Evolutionary conservation across 2,888 invertebrate species (phyloP).

Genomic region (Brachyopa scutellaris): DNA sequence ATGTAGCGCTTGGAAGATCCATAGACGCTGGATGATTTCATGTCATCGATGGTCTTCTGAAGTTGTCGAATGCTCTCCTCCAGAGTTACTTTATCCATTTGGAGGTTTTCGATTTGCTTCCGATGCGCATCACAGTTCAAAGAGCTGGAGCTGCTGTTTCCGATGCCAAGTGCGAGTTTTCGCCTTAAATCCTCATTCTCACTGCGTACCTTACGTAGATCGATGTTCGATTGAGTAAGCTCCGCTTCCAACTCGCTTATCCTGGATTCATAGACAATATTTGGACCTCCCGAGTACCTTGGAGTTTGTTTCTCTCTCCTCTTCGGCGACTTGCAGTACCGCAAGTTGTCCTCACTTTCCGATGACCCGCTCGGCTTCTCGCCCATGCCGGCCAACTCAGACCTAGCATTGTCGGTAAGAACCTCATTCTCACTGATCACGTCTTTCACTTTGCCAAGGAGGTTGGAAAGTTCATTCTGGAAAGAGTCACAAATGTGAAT

Average conservation of each 20-base stretch:
- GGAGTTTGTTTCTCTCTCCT: slow-evolving; percentile 76
- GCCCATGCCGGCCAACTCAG: slow-evolving; percentile 85
- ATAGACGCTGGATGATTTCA: slow-evolving; percentile 85
- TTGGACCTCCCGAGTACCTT: slow-evolving; percentile 87
- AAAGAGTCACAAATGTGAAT: background rate
- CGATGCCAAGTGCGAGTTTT: slow-evolving; percentile 79
- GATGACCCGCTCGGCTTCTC: slow-evolving; percentile 82
- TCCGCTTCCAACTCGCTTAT: slow-evolving; percentile 93
- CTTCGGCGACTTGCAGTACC: slow-evolving; percentile 69
- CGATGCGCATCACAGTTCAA: slow-evolving; percentile 84
- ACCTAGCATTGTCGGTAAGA: slow-evolving; percentile 89
- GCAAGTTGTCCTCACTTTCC: slow-evolving; percentile 82
- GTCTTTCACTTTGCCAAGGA: slow-evolving; percentile 91
- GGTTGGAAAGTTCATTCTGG: slow-evolving; percentile 88
- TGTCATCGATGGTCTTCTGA: slow-evolving; percentile 85
- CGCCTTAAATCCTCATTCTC: slow-evolving; percentile 84
- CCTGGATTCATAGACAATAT: slow-evolving; percentile 91
- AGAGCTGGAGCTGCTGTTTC: slow-evolving; percentile 81
- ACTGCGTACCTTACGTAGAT: slow-evolving; percentile 88
- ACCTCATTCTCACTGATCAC: slow-evolving; percentile 93
- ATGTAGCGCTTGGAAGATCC: slow-evolving; percentile 86
- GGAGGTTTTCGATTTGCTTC: slow-evolving; percentile 87
- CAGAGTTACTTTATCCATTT: slow-evolving; percentile 87
- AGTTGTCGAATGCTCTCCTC: slow-evolving; percentile 88
- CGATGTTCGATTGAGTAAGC: slow-evolving; percentile 89